phyloP scores from a whole-genome alignment of 1,140 invertebrate genomes.

The Ips typographus region DNA sequence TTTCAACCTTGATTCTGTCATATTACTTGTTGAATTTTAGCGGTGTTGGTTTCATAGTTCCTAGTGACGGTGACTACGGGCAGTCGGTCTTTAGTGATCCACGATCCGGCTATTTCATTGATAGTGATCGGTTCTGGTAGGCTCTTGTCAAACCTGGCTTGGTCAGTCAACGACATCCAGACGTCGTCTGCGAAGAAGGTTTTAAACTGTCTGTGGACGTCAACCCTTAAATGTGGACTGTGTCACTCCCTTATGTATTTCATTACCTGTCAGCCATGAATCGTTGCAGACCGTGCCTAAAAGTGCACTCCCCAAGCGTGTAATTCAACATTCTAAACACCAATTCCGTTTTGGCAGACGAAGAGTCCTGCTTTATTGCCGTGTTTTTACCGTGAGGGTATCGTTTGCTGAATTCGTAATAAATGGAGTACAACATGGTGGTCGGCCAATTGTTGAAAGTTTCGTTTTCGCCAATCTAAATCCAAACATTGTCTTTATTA shows the following conservation, averaged over 20 bases:
- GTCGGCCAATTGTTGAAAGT: constrained; percentile 75
- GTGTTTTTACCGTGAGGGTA: constrained; percentile 71
- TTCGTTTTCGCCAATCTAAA: constrained; percentile 66
- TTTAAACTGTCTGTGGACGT: constrained; percentile 61
- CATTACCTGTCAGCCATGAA: constrained; percentile 64
- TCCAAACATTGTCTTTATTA: neutral
- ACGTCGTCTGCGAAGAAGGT: constrained; percentile 80
- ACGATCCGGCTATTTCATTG: constrained; percentile 71
- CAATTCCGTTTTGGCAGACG: constrained; percentile 75
- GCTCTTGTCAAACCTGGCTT: constrained; percentile 61
- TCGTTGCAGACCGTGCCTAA: constrained; percentile 71
- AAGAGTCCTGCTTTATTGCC: constrained; percentile 71
- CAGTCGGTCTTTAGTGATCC: constrained; percentile 78
- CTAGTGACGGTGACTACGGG: constrained; percentile 75
- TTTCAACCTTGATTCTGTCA: neutral
- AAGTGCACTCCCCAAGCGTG: constrained; percentile 77
- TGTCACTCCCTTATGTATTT: neutral
- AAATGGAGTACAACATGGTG: constrained; percentile 71
- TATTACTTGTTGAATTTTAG: constrained; percentile 66
- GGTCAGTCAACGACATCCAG: constrained; percentile 72
- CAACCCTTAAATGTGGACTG: no score
- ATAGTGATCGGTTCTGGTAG: constrained; percentile 62
- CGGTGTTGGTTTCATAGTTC: constrained; percentile 65
- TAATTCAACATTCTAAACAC: constrained; percentile 91
- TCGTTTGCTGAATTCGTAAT: constrained; percentile 73